Evolutionary conservation across 2,888 invertebrate genomes (phyloP).

Genomic region (Anaspis maculata): DNA sequence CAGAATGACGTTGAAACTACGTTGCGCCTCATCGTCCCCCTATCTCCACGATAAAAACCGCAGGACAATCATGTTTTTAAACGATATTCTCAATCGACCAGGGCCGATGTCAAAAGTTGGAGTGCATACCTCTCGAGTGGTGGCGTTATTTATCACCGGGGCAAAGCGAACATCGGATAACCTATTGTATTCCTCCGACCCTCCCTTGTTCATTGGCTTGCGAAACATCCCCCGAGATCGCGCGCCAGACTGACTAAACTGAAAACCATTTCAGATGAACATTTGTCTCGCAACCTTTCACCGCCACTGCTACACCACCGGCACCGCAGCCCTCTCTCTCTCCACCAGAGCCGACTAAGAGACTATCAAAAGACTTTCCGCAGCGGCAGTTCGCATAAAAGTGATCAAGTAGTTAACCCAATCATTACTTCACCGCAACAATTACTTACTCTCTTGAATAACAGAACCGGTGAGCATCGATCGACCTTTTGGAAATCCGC

Average conservation of each 20-base stretch:
- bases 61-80: too few species aligned
- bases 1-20: too few species aligned
- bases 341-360: not conserved
- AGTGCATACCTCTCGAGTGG: slow-evolving; percentile 7
- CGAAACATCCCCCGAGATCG: slow-evolving; percentile 26
- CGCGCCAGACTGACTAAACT: slow-evolving; percentile 24
- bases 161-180: slow-evolving; percentile 20
- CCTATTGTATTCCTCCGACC: slow-evolving; percentile 21
- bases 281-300: slow-evolving; percentile 24
- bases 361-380: slow-evolving; percentile 10
- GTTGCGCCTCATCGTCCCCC: too few species aligned
- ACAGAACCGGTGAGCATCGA: too few species aligned
- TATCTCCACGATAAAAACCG: too few species aligned
- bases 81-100: not conserved
- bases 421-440: slow-evolving; percentile 2
- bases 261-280: slow-evolving; percentile 23
- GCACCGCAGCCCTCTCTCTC: not conserved
- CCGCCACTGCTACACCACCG: slow-evolving; percentile 5
- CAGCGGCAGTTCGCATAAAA: slow-evolving; percentile 6
- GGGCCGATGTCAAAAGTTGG: slow-evolving; percentile 1
- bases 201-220: slow-evolving; percentile 26
- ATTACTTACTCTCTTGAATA: too few species aligned
- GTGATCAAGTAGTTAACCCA: slow-evolving; percentile 8
- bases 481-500: too few species aligned
- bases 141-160: slow-evolving; percentile 19